These are phyloP conservation scores for Pavo muticus DNA, from an alignment of 2,113 vertebrate genomes.

Conservation along the genomic window DNA sequence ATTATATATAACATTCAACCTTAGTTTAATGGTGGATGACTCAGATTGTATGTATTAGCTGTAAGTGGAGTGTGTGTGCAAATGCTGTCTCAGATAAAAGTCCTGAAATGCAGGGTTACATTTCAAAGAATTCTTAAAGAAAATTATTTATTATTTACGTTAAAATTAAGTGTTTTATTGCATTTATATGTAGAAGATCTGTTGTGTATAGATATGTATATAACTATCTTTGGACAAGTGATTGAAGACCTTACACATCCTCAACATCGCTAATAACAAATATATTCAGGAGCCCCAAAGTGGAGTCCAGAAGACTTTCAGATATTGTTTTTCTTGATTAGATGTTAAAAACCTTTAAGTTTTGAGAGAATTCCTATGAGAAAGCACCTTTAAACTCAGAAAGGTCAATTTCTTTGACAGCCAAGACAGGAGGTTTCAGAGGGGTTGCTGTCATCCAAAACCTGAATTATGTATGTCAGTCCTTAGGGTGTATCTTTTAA, in stretches of 20 bases:
- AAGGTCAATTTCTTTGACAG: slow-evolving; percentile 68
- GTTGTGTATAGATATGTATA: background rate
- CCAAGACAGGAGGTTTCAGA: slow-evolving; percentile 43
- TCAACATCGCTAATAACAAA: background rate
- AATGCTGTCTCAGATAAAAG: background rate
- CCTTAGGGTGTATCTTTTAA: slow-evolving; percentile 32
- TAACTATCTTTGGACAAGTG: background rate
- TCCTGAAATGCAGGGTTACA: background rate
- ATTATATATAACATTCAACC: background rate
- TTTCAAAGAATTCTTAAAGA: background rate
- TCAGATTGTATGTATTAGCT: background rate
- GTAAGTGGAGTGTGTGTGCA: background rate
- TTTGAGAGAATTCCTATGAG: slow-evolving; percentile 56
- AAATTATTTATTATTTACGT: background rate
- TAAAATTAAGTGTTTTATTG: background rate
- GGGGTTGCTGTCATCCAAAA: slow-evolving; percentile 45
- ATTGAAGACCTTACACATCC: background rate
- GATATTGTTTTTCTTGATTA: slow-evolving; percentile 46
- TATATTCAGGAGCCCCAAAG: background rate
- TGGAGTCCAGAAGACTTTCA: slow-evolving; percentile 20
- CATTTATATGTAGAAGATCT: background rate
- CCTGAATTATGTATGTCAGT: slow-evolving; percentile 57
- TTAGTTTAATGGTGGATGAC: background rate
- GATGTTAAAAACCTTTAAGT: slow-evolving; percentile 55
- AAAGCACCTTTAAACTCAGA: slow-evolving; percentile 59